A percentile compares a stretch with the other conserved stretches of the same genome.
Evolutionary conservation across 2,797 vertebrate species (phyloP).

Genomic region (Melopsittacus undulatus): DNA sequence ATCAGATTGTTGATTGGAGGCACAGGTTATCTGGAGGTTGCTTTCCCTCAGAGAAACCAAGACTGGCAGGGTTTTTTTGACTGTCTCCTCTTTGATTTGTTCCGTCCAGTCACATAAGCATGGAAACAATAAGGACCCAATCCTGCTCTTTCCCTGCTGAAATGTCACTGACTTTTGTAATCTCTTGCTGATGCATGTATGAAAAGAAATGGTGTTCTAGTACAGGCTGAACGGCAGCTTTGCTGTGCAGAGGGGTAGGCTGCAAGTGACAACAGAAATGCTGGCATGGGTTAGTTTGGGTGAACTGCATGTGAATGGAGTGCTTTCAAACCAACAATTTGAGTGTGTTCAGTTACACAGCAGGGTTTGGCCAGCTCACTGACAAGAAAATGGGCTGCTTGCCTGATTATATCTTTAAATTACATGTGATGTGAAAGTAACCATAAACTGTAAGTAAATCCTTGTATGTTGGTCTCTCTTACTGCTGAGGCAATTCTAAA

Average conservation of each 20-base stretch:
- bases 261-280: background rate
- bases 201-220: background rate
- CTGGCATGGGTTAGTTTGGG: background rate
- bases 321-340: background rate
- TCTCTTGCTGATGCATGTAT: background rate
- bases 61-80: background rate
- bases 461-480: background rate
- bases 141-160: background rate
- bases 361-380: background rate
- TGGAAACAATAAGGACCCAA: background rate
- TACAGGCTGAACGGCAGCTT: background rate
- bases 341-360: background rate
- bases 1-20: constrained; percentile 25
- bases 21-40: constrained; percentile 3
- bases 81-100: constrained; percentile 26
- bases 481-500: background rate
- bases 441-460: background rate
- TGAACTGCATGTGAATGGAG: background rate
- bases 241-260: background rate
- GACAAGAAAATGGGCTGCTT: background rate
- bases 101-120: constrained; percentile 14
- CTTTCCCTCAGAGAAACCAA: constrained; percentile 15
- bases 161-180: background rate
- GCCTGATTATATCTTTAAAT: background rate
- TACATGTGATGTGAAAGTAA: background rate